A percentile compares a stretch with the other conserved stretches of the same genome.
Evolutionary conservation across 2,888 invertebrate genomes (phyloP).

Genomic region (Brachyptera risi): DNA sequence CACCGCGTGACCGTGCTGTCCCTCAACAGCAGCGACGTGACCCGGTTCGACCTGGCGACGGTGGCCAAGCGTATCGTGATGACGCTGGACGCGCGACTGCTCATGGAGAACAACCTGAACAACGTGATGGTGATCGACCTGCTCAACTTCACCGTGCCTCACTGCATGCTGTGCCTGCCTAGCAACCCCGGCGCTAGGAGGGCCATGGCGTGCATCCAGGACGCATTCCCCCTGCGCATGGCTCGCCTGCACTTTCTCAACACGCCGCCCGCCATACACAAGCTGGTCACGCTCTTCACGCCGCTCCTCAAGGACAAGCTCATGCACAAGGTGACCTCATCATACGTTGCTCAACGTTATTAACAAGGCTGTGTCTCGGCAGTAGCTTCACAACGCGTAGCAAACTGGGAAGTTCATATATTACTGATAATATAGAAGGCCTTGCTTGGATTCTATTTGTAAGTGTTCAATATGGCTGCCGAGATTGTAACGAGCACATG

Average conservation of each 20-base stretch:
- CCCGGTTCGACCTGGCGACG: conserved; percentile 41
- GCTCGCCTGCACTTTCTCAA: conserved; percentile 38
- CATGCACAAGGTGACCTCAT: conserved; percentile 42
- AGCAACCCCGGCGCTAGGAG: conserved; percentile 41
- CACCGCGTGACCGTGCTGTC: conserved; percentile 42
- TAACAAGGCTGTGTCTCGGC: too few species aligned
- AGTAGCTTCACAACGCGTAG: too few species aligned
- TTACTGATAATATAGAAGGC: too few species aligned
- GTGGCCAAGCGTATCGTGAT: conserved; percentile 42
- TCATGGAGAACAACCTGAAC: conserved; percentile 42
- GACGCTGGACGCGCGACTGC: conserved; percentile 42
- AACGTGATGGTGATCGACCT: conserved; percentile 38
- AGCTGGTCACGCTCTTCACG: conserved; percentile 41
- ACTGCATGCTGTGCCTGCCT: conserved; percentile 42
- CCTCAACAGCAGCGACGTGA: conserved; percentile 39
- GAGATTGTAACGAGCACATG: too few species aligned
- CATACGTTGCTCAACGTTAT: too few species aligned
- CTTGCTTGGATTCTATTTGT: too few species aligned
- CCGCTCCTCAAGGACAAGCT: conserved; percentile 43
- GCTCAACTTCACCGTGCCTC: conserved; percentile 41
- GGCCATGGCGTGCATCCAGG: conserved; percentile 44
- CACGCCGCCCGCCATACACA: conserved; percentile 38
- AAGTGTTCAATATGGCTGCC: too few species aligned
- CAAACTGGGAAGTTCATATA: too few species aligned
- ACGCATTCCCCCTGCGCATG: conserved; percentile 44